Base-by-base conservation (phyloP, 2,888 invertebrate genomes). In the Plagiodera versicolora region DNA sequence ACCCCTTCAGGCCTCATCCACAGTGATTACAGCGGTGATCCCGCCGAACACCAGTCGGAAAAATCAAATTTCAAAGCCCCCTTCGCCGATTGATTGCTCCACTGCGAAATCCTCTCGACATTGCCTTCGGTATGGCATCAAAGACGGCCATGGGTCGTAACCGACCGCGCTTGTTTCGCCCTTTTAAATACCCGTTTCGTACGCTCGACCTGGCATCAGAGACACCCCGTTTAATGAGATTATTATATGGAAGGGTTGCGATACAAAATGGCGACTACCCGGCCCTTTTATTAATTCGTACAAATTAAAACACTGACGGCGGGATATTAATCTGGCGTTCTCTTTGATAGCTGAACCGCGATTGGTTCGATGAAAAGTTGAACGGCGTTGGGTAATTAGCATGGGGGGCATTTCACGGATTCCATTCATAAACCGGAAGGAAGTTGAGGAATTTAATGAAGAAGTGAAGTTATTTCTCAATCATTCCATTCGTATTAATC, bases 211-310 rank as follows among this genome's bases (percentile, higher is more conserved):
- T 75, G 74, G 70, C 75, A 73, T 72, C 73, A 74, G 76, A 77
- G 79, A 78, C 80, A 78, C 79, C 79, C 78, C 76, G 75, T 75
- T 77, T 80, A 80, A 80, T 78, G 80, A 78, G 80, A 80, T 80
- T 80, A 80, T 80, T 78, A 80, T 80, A 77, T 76, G 75, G 69
- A 74, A 76, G 77, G 78, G 77, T 75, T 76, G 68, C 63, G 67
- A 67, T 70, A 75, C 80, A 79, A 80, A 80, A 80, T 80, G 80
- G 80, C 79, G 76, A 73, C 74, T 69, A n/a, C n/a, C 67, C 50
- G 60, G 60, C 66, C 67, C 67, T 68, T 62, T 69, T 74, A 74
- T 74, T 73, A 73, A 74, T 73, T 72, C 71, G 66, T 69, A 67
- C 67, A 67, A 71, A 72, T 72, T 72, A 69, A 70, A 71, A 70